Conservation (phyloP, 2,888 invertebrate species). For the Hyppa rectilinea region DNA sequence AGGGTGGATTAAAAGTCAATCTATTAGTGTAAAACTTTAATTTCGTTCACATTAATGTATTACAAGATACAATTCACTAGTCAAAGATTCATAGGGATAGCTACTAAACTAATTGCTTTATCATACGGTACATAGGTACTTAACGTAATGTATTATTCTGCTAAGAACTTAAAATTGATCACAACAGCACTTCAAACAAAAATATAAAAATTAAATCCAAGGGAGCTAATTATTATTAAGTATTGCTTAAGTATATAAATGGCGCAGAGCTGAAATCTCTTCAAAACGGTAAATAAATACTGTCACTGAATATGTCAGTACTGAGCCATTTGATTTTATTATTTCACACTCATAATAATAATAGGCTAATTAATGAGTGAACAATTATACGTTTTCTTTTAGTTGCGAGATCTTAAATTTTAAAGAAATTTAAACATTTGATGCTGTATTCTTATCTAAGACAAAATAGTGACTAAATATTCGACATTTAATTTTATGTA, state of each 20-base stretch:
- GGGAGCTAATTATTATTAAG: slow-evolving; percentile 11
- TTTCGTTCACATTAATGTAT: slow-evolving; percentile 61
- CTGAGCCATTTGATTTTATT: slow-evolving; percentile 25
- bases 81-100: slow-evolving; percentile 60
- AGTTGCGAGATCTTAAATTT: slow-evolving; percentile 14
- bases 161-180: slow-evolving; percentile 49
- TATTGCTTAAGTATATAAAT: slow-evolving; percentile 9
- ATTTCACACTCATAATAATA: slow-evolving; percentile 36
- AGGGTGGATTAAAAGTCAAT: slow-evolving; percentile 13
- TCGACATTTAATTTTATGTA: slow-evolving; percentile 46
- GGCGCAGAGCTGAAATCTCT: slow-evolving; percentile 21
- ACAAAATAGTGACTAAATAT: slow-evolving; percentile 40
- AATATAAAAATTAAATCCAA: slow-evolving; percentile 44
- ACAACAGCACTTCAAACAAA: slow-evolving; percentile 48
- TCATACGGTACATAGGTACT: slow-evolving; percentile 46
- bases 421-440: slow-evolving; percentile 38
- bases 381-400: slow-evolving; percentile 24
- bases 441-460: slow-evolving; percentile 46
- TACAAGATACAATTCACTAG: slow-evolving; percentile 63
- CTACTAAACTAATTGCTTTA: slow-evolving; percentile 49
- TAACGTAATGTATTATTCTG: slow-evolving; percentile 47
- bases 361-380: slow-evolving; percentile 27
- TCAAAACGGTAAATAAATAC: slow-evolving; percentile 5
- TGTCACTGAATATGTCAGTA: slow-evolving; percentile 12
- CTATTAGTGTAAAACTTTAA: slow-evolving; percentile 68